Evolutionary conservation across 2,888 invertebrate species (phyloP).

Genomic region (Caenorhabditis sinica): DNA sequence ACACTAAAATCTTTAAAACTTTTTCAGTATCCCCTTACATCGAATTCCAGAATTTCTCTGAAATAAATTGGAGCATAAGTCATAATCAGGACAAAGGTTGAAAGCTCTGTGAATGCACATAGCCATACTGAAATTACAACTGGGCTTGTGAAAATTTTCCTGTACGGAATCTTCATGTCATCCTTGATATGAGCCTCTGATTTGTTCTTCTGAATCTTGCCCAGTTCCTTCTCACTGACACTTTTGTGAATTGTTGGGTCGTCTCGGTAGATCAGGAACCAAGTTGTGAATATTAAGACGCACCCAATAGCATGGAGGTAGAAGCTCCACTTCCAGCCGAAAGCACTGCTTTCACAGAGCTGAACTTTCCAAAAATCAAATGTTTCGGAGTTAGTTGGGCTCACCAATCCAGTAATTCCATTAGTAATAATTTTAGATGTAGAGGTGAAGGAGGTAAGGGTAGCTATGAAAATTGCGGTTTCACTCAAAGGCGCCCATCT

Average conservation of each 20-base stretch:
- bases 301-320: constrained; percentile 70
- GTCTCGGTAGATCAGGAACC: constrained; percentile 68
- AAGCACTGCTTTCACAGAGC: constrained; percentile 64
- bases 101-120: constrained; percentile 76
- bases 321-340: constrained; percentile 79
- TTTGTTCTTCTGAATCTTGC: constrained; percentile 74
- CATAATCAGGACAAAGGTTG: constrained; percentile 70
- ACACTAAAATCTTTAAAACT: background rate
- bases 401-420: constrained; percentile 69
- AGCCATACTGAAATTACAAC: constrained; percentile 74
- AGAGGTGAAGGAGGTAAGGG: constrained; percentile 78
- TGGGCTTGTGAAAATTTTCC: constrained; percentile 68
- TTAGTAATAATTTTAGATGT: constrained; percentile 77
- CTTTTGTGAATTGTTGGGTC: constrained; percentile 60
- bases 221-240: constrained; percentile 67
- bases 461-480: constrained; percentile 77
- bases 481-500: constrained; percentile 79
- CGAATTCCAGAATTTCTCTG: constrained; percentile 58
- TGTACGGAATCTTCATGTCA: constrained; percentile 74
- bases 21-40: constrained; percentile 19
- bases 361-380: background rate
- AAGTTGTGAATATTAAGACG: constrained; percentile 53
- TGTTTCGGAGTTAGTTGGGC: background rate
- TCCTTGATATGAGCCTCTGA: constrained; percentile 71
- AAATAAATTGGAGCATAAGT: constrained; percentile 78